These are phyloP conservation scores for Scaptomyza tumidula DNA, from an alignment of 2,888 invertebrate species.

Conservation along the genomic window DNA sequence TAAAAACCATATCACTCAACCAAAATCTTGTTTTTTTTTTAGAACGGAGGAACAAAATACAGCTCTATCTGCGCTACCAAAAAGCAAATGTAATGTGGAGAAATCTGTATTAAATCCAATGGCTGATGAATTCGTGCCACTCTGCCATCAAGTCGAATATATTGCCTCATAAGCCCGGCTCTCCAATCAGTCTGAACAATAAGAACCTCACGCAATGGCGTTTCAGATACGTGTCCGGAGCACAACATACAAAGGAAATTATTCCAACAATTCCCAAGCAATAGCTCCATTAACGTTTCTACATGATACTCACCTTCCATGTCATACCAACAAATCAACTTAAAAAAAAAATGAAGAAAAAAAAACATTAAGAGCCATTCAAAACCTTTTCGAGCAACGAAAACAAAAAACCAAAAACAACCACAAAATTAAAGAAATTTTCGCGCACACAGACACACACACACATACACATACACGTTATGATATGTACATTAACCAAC, in stretches of 20 bases:
- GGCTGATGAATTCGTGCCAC: slow-evolving; percentile 93
- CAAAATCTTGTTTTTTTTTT: neutral
- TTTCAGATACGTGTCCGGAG: slow-evolving; percentile 47
- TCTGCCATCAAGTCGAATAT: slow-evolving; percentile 79
- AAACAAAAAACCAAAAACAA: slow-evolving; percentile 23
- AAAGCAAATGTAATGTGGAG: slow-evolving; percentile 84
- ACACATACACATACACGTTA: slow-evolving; percentile 40
- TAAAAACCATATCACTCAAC: neutral
- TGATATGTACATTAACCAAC: slow-evolving; percentile 44
- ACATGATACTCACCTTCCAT: slow-evolving; percentile 45
- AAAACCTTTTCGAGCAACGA: slow-evolving; percentile 37
- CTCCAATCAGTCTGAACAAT: slow-evolving; percentile 54
- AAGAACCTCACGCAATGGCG: slow-evolving; percentile 57
- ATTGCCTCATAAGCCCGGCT: slow-evolving; percentile 77
- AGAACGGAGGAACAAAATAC: slow-evolving; percentile 83
- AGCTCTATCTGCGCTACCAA: slow-evolving; percentile 82
- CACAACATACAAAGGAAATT: slow-evolving; percentile 35
- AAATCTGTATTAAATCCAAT: slow-evolving; percentile 92
- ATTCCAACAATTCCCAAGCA: slow-evolving; percentile 30
- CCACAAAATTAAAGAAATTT: slow-evolving; percentile 33
- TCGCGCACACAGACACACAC: slow-evolving; percentile 46
- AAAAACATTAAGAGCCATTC: slow-evolving; percentile 27
- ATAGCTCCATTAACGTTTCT: slow-evolving; percentile 43
- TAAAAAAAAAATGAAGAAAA: slow-evolving; percentile 18
- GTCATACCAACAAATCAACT: slow-evolving; percentile 25